Evolutionary conservation across 2,113 vertebrate species (phyloP), one percentile per base, ranked within the genome.

Genomic region (Neotragus pygmaeus): DNA sequence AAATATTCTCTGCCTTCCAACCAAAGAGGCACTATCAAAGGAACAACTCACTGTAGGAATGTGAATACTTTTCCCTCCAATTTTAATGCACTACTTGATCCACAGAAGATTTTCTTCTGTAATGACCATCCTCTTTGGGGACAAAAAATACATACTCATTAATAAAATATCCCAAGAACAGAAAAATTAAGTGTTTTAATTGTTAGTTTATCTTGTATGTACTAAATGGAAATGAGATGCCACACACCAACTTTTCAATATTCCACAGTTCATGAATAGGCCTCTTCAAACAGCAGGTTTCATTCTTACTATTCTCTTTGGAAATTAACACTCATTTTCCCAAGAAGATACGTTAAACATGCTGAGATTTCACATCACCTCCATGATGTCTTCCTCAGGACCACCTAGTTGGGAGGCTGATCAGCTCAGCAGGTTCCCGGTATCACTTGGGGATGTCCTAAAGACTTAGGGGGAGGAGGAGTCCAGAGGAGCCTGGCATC

Each of bases 401-500:
- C 62, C 3, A 15, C 33, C 17, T 28, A 2, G 1, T 9, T 1
- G 17, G 28, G 7, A 45, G 6, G 45, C 0, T 7, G 25, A 21
- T 53, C 11, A 23, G 0, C 25, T 16, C 17, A 43, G 45, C 1
- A 28, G 55, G 75, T 47, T 9, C 64, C 55, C 12, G 6, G 70
- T 1, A 23, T 30, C 23, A 45, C 2, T 6, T 15, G 60, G 27
- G 23, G 33, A 30, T 1, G 1, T 3, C 5, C 43, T 88, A 23
- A 25, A 87, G 45, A 43, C 27, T 1, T 9, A 11, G 8, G 17
- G 9, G 10, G 19, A 0, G 0, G n/a, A 0, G 16, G 0, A 25
- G 36, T 21, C 12, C n/a, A 11, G 6, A 23, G 2, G 64, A 43
- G 6, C 13, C 28, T 0, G 3, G 3, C 25, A 47, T 2, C 7